Base-by-base conservation (phyloP, 37 sponge, comb jelly and placozoan species). In the Eunapius fragilis region DNA sequence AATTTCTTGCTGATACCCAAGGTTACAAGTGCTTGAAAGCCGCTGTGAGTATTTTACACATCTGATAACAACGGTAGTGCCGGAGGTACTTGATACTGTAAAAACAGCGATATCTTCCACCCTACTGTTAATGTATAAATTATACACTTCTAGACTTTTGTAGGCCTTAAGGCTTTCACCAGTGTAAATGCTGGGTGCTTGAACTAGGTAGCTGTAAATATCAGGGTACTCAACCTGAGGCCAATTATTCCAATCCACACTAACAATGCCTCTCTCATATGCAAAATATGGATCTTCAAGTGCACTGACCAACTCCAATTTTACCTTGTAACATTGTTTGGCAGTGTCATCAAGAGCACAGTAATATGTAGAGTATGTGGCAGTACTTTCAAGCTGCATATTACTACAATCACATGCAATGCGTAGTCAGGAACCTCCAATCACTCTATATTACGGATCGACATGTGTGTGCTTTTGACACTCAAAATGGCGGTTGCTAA, bases 131-230 rank as follows among this genome's bases (percentile, higher is more conserved):
- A 33, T 41, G 69, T 24, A 86, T 78, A 37, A 85, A 25, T 81
- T 87, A 69, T 87, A 87, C 19, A 77, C 88, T 22, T 87, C 82
- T 5, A 87, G 37, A 50, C 82, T 87, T n/a, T n/a, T n/a, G n/a
- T n/a, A n/a, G n/a, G n/a, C n/a, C n/a, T n/a, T n/a, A 67, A 85
- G 69, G 26, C 47, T 47, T 35, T 85, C 36, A 37, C 24, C 75
- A 33, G 84, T 85, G 49, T 85, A 85, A 76, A 31, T 34, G 37
- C 85, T 85, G 27, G 75, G 69, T 27, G 77, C 27, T 23, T 68
- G 76, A 23, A 85, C 32, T 13, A 85, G 37, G 72, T 75, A 83
- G 48, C 37, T 74, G 31, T 31, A 85, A 28, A 85, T 76, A 69
- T 85, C 85, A 31, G 85, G 85, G 25, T 32, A 85, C 70, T 85